A percentile compares a stretch with the other conserved stretches of the same genome.
Evolutionary conservation across 2,113 vertebrate species (phyloP).

Genomic region (Leptocoma aspasia): DNA sequence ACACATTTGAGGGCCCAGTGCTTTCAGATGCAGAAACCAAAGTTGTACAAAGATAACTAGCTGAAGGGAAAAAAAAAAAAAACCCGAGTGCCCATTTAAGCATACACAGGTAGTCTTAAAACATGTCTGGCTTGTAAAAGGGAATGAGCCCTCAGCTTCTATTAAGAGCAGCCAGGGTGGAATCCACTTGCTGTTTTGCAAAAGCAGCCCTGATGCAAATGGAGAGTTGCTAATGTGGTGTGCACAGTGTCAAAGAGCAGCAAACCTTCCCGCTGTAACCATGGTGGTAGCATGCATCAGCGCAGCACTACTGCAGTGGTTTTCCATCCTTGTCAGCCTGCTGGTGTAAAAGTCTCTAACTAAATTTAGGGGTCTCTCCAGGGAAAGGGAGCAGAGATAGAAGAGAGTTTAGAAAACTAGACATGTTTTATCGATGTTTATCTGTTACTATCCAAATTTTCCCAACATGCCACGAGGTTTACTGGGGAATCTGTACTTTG

Average conservation of each 20-base stretch:
- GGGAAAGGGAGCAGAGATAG: background rate
- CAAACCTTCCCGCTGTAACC: background rate
- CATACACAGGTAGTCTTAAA: background rate
- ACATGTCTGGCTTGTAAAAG: background rate
- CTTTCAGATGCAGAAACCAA: background rate
- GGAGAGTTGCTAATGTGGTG: background rate
- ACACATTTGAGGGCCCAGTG: background rate
- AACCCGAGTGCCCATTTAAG: accelerated
- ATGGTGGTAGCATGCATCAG: background rate
- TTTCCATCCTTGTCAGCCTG: background rate
- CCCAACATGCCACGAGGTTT: background rate
- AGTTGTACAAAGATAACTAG: background rate
- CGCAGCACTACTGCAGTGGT: background rate
- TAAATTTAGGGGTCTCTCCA: background rate
- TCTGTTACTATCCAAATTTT: background rate
- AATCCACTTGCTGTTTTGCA: background rate
- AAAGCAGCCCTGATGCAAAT: background rate
- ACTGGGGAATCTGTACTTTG: background rate
- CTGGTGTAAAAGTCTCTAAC: background rate
- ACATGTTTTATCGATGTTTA: background rate
- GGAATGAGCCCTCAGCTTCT: background rate
- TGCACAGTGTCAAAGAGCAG: background rate
- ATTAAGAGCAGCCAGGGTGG: background rate
- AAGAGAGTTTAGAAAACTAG: background rate
- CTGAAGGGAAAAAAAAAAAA: background rate